Evolutionary conservation across 2,797 vertebrate species (phyloP).

Genomic region (Pteropus rufus): DNA sequence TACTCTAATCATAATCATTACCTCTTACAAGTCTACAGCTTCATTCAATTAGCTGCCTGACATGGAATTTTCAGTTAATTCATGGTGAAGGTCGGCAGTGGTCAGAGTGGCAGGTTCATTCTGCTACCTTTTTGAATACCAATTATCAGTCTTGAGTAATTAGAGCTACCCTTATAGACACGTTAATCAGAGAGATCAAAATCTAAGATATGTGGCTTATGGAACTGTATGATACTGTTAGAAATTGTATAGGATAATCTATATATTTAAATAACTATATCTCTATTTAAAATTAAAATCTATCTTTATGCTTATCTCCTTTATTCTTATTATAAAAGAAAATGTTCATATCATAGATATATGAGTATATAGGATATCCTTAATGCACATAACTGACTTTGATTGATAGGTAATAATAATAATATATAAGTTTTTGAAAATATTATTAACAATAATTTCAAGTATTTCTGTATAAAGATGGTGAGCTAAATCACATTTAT

Average conservation of each 20-base stretch:
- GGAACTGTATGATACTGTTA: constrained; percentile 64
- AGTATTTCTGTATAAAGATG: background rate
- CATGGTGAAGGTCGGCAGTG: constrained; percentile 75
- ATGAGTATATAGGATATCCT: background rate
- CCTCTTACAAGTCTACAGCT: constrained; percentile 76
- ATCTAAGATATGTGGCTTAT: constrained; percentile 57
- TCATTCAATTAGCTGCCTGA: constrained; percentile 80
- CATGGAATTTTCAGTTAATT: constrained; percentile 79
- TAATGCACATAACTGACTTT: background rate
- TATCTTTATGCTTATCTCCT: background rate
- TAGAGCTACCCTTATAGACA: constrained; percentile 62
- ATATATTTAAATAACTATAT: constrained; percentile 56
- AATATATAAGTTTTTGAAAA: background rate
- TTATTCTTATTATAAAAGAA: background rate
- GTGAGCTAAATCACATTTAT: background rate
- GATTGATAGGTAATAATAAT: background rate
- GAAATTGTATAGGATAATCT: constrained; percentile 64
- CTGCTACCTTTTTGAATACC: constrained; percentile 76
- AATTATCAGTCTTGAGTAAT: constrained; percentile 75
- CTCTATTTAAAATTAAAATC: constrained; percentile 54
- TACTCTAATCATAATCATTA: constrained; percentile 79
- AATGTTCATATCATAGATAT: background rate
- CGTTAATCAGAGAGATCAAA: constrained; percentile 75
- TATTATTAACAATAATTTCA: background rate
- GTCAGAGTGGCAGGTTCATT: constrained; percentile 79